phyloP scores from a whole-genome alignment of 2,113 vertebrate genomes.

The Hemiprocne comata region DNA sequence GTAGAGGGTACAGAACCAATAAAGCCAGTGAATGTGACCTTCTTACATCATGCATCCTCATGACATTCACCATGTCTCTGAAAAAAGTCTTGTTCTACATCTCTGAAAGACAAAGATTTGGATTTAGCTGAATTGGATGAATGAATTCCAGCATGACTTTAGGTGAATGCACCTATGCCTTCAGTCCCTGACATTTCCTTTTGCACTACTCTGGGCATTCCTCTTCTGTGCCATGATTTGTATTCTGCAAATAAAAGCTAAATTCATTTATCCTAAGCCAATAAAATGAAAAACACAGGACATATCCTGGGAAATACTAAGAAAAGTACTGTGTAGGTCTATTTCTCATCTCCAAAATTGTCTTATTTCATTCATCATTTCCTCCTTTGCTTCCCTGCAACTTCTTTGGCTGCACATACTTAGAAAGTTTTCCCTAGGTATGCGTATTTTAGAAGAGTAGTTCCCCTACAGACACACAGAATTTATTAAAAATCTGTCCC shows the following conservation, averaged over 20 bases:
- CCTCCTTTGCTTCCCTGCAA: not conserved
- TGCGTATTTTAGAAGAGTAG: not conserved
- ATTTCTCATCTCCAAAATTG: not conserved
- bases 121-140: not conserved
- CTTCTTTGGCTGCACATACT: not conserved
- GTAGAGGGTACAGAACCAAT: not conserved
- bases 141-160: not conserved
- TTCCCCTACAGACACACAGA: not conserved
- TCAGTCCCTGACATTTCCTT: not conserved
- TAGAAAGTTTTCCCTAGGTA: not conserved
- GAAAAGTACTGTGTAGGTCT: not conserved
- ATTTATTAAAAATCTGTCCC: not conserved
- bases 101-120: not conserved
- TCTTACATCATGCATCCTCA: not conserved
- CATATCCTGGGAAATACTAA: not conserved
- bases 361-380: not conserved
- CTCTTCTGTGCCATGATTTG: not conserved
- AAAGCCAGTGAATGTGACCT: not conserved
- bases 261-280: not conserved
- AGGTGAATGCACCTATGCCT: too few relatives aligned
- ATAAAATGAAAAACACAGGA: not conserved
- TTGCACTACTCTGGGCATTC: not conserved
- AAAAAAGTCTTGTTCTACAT: not conserved
- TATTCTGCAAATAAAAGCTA: not conserved
- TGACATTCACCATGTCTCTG: not conserved